phyloP scores from a whole-genome alignment of 2,888 invertebrate genomes.

The Taenaris catops region DNA sequence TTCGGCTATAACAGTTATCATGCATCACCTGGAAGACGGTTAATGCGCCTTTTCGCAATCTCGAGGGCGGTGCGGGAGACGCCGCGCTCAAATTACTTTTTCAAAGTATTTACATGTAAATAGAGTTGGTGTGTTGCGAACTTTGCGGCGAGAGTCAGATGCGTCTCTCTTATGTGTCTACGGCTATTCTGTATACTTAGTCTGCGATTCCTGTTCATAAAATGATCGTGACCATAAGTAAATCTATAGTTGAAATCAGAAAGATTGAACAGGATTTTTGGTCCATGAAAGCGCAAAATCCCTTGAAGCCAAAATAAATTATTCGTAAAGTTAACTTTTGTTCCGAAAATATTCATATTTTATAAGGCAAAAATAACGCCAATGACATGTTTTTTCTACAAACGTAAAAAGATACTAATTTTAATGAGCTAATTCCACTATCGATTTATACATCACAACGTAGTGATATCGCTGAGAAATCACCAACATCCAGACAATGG shows the following conservation, averaged over 20 bases:
- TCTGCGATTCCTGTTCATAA: background rate
- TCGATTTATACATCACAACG: too few species aligned
- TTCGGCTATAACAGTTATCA: constrained; percentile 79
- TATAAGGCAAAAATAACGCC: too few species aligned
- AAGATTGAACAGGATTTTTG: too few species aligned
- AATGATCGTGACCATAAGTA: background rate
- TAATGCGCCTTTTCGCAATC: constrained; percentile 78
- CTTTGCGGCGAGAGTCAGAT: constrained; percentile 41
- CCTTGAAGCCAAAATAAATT: too few species aligned
- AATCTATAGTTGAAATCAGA: background rate
- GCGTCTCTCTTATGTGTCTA: constrained; percentile 25
- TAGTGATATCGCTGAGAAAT: too few species aligned
- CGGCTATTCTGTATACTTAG: constrained; percentile 1
- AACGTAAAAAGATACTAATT: too few species aligned
- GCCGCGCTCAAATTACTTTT: constrained; percentile 75
- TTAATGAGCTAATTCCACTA: too few species aligned
- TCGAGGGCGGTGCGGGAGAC: constrained; percentile 69
- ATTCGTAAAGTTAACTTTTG: too few species aligned
- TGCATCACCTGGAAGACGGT: constrained; percentile 78
- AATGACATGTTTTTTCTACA: too few species aligned
- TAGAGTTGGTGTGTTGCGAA: constrained; percentile 58
- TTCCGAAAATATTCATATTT: too few species aligned
- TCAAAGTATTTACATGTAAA: constrained; percentile 80
- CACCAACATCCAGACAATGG: too few species aligned
- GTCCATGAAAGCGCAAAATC: too few species aligned